Evolutionary conservation across 1,140 invertebrate genomes (phyloP), one percentile per base, ranked within the genome.

Genomic region (Penaeus indicus): DNA sequence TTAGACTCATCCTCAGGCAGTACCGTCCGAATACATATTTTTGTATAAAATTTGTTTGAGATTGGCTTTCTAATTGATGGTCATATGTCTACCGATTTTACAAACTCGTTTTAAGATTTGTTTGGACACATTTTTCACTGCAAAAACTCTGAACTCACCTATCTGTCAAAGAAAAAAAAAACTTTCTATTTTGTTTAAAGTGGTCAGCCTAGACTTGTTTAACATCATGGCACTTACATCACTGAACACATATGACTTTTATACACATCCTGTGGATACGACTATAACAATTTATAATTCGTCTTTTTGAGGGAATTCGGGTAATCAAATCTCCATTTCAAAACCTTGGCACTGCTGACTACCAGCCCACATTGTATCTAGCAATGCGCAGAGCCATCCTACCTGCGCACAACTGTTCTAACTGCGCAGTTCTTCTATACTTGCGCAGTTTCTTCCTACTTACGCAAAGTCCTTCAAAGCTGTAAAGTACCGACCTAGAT

Each of bases 271-370:
- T 69, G 22, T n/a, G 63, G 22, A 69, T n/a, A 84, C 5, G 62
- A 25, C 42, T 80, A n/a, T 47, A 80, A 80, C 78, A 60, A 60
- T n/a, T 47, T 62, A 38, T 8, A 84, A 64, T 32, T 83, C 63
- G 27, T 32, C 61, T 62, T 83, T 62, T 54, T 83, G 11, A 83
- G n/a, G 60, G 47, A 83, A 75, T 75, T 63, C 80, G 80, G 61
- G 25, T 61, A 63, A 61, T 62, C 25, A 83, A 61, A 25, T 83
- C 80, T 84, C 87, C 87, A 88, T 88, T 88, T 88, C 87, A 88
- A 88, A 88, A 88, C 75, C 87, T 88, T 88, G 87, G 62, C 69
- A 84, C 82, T 67, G 82, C 38, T 79, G 79, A 64, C 81, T 79
- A 88, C 22, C 60, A 64, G 81, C 69, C 81, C 72, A 84, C 61